Percentiles rank a stretch among this genome's conserved stretches.
These are phyloP conservation scores for Uloborus diversus DNA, from an alignment of 1,140 invertebrate species.

Conservation along the genomic window DNA sequence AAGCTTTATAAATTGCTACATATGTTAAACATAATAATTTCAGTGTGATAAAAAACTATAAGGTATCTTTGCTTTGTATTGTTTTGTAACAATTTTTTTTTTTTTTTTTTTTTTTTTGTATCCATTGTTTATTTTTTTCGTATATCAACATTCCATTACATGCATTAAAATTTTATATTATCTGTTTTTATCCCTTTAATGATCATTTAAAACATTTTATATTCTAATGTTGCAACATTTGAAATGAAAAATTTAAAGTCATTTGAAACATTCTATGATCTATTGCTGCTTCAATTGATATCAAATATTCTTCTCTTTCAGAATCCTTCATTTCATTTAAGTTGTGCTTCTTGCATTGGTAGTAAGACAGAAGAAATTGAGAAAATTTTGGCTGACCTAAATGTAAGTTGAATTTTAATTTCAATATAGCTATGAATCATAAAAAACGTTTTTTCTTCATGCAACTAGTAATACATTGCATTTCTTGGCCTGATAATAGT, in stretches of 20 bases:
- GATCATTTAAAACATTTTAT: not conserved
- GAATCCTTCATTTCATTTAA: slow-evolving; percentile 77
- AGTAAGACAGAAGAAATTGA: slow-evolving; percentile 69
- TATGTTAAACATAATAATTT: too few relatives aligned
- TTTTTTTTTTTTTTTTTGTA: not conserved
- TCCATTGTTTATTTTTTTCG: not conserved
- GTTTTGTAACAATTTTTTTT: too few relatives aligned
- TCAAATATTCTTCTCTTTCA: slow-evolving; percentile 65
- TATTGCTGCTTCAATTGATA: not conserved
- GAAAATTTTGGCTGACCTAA: slow-evolving; percentile 65
- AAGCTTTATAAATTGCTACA: too few relatives aligned
- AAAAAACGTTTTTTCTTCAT: too few relatives aligned
- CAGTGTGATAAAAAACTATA: too few relatives aligned
- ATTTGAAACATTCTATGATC: not conserved
- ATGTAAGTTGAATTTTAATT: slow-evolving; percentile 61
- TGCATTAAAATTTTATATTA: not conserved
- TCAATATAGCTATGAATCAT: not conserved
- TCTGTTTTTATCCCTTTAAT: not conserved
- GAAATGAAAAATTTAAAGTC: not conserved
- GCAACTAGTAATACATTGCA: too few relatives aligned
- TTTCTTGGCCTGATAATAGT: too few relatives aligned
- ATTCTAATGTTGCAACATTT: not conserved
- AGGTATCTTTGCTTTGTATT: too few relatives aligned
- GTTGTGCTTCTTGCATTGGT: slow-evolving; percentile 74
- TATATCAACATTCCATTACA: not conserved